Evolutionary conservation across 2,888 invertebrate species (phyloP).

Genomic region (Anagyrus pseudococci): DNA sequence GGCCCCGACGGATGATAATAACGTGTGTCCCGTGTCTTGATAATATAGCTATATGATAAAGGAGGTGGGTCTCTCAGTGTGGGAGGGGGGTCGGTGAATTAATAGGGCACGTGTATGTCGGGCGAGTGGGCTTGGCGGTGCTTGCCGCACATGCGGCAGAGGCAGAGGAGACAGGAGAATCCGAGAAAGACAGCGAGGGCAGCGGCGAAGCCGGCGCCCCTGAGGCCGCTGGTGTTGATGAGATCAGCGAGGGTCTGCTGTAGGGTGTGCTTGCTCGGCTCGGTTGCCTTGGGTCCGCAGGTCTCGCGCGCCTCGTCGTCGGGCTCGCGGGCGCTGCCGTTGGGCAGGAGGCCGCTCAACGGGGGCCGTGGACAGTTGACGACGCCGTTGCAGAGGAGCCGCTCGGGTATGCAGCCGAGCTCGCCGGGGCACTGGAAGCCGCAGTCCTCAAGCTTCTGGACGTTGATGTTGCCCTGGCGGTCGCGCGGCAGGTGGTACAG

Average conservation of each 20-base stretch:
- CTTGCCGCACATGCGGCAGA: conserved; percentile 71
- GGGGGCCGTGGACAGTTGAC: conserved; percentile 80
- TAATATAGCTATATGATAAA: too few relatives aligned
- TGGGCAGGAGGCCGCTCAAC: conserved; percentile 17
- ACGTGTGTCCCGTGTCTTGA: too few relatives aligned
- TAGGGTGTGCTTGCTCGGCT: conserved; percentile 38
- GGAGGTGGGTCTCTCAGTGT: neutral
- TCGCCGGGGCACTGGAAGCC: conserved; percentile 89
- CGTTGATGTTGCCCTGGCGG: conserved; percentile 80
- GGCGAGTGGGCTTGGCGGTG: conserved; percentile 68
- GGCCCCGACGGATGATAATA: too few relatives aligned
- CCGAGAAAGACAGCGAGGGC: conserved; percentile 67
- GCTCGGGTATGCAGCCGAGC: conserved; percentile 82
- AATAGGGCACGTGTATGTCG: conserved; percentile 70
- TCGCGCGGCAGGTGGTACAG: conserved; percentile 85
- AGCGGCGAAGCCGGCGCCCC: conserved; percentile 69
- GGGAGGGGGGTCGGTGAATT: conserved; percentile 45
- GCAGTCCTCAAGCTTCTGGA: conserved; percentile 78
- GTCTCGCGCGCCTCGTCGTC: conserved; percentile 82
- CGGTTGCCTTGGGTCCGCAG: conserved; percentile 65
- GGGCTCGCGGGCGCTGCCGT: conserved; percentile 60
- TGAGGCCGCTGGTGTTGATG: conserved; percentile 49
- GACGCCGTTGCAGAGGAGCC: conserved; percentile 86
- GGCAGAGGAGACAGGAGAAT: conserved; percentile 66
- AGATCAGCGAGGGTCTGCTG: conserved; percentile 14